phyloP scores from a whole-genome alignment of 2,113 vertebrate species.

The Pterophyllum scalare region DNA sequence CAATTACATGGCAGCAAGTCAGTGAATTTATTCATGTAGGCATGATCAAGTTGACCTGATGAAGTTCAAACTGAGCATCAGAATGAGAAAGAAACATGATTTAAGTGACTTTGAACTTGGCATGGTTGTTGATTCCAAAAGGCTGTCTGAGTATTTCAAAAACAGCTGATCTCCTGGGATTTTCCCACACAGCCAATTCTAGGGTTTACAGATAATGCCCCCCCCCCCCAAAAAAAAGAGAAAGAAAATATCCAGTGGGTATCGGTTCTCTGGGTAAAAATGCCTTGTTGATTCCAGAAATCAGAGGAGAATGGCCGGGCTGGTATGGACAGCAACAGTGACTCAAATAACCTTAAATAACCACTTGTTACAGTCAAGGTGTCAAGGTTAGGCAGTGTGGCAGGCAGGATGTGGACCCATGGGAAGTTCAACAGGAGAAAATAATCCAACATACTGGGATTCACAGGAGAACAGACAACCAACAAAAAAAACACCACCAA shows the following conservation, averaged over 20 bases:
- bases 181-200: neutral
- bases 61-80: neutral
- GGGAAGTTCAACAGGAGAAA: no score
- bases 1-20: neutral
- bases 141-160: neutral
- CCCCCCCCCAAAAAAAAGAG: neutral
- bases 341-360: neutral
- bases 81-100: neutral
- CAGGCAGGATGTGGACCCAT: no score
- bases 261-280: neutral
- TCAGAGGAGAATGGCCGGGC: neutral
- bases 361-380: neutral
- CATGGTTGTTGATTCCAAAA: neutral
- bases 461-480: no score
- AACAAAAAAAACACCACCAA: no score
- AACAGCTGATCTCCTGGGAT: neutral
- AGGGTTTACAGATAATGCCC: slow-evolving; percentile 5
- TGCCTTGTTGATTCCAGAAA: neutral
- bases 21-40: neutral
- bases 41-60: neutral
- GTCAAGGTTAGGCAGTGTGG: no score
- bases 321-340: neutral
- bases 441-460: no score
- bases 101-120: neutral
- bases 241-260: neutral